phyloP scores from a whole-genome alignment of 2,113 vertebrate genomes.

The Silurus meridionalis region DNA sequence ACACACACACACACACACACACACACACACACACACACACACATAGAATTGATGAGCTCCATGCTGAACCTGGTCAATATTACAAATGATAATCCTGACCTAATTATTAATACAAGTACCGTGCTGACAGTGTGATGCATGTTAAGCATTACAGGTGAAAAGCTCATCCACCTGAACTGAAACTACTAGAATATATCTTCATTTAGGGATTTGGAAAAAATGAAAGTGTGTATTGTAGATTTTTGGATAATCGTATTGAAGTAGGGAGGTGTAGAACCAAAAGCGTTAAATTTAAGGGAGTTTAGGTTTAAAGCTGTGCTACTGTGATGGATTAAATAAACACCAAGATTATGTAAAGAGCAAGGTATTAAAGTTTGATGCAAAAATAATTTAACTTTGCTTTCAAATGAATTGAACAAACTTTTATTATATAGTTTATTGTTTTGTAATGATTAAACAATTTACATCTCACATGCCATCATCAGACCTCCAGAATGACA shows the following conservation, averaged over 20 bases:
- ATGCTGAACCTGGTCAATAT: background rate
- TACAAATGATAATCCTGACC: constrained; percentile 18
- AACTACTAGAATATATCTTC: background rate
- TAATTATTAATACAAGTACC: background rate
- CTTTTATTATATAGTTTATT: background rate
- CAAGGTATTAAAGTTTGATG: background rate
- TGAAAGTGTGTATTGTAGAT: background rate
- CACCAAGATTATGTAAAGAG: background rate
- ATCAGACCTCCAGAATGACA: constrained; percentile 84
- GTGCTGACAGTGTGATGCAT: background rate
- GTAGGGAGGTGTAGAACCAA: too few species aligned
- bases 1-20: constrained; percentile 28
- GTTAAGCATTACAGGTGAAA: background rate
- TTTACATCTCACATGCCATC: constrained; percentile 1
- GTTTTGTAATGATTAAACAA: background rate
- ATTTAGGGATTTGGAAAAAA: background rate
- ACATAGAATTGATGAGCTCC: constrained; percentile 11
- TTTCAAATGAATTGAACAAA: background rate
- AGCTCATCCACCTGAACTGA: background rate
- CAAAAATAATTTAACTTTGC: background rate
- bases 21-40: background rate
- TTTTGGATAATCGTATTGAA: background rate
- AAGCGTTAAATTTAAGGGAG: background rate
- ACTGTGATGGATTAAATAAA: background rate
- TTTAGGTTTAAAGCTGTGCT: background rate